Base-by-base conservation (phyloP, 2,888 invertebrate species). In the Adelognathus sp. region DNA sequence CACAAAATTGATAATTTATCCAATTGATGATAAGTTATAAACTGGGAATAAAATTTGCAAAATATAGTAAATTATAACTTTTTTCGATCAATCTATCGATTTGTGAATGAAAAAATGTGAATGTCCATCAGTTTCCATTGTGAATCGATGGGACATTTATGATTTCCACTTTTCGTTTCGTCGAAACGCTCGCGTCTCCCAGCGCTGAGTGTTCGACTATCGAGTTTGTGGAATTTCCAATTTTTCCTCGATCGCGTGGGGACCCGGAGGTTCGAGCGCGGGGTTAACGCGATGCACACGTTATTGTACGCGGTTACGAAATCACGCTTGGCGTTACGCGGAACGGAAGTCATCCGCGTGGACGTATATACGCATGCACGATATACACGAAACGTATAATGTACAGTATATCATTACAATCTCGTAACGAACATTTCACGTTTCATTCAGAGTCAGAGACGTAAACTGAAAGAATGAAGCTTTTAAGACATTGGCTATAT, bases 281-380 rank as follows among this genome's bases (percentile, higher is more conserved):
- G 79, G 71, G 67, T 78, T 71, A 79, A 75, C 60, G 61, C 56
- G 64, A 79, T 67, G 67, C 71, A 50, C 60, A 11, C 50, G 16
- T 18, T 33, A 36, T 46, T 54, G 5, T 39, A 44, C 31, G 50
- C 18, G 66, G 41, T 79, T 76, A 64, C 75, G 79, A 76, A 79
- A 72, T 69, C 79, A 58, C 66, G 66, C 29, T 50, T 11, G 36
- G 63, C 54, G 70, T 75, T 72, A 63, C 63, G 71, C 52, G 46
- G 63, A 41, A 67, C 79, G 72, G 75, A 76, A 80, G 80, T 76
- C 60, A 54, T 52, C 39, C 56, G 70, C 41, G 77, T 61, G 44
- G 46, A 16, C 11, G 36, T 44, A n/a, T 44, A 61, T 3, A 33
- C 36, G 36, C n/a, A n/a, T n/a, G n/a, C n/a, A n/a, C 31, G 21